These are phyloP conservation scores for Leucoraja erinaceus DNA, from an alignment of 2,113 vertebrate species.

Conservation along the genomic window DNA sequence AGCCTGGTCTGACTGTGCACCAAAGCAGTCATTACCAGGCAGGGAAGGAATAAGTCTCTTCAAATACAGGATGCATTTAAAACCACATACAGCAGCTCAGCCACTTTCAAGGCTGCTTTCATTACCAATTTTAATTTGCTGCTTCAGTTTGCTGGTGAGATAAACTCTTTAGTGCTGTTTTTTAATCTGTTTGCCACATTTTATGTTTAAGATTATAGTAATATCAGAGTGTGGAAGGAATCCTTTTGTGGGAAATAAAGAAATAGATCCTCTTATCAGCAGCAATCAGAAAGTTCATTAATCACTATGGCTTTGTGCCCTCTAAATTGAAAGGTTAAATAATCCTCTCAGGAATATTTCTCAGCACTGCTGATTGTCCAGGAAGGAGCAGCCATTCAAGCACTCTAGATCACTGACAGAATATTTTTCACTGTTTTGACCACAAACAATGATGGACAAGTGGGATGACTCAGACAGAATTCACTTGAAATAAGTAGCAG, in stretches of 20 bases:
- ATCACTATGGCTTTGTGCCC: conserved; percentile 78
- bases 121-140: conserved; percentile 76
- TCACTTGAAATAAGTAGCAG: conserved; percentile 32
- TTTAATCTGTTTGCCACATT: conserved; percentile 79
- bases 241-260: conserved; percentile 73
- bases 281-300: conserved; percentile 82
- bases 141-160: conserved; percentile 72
- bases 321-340: conserved; percentile 85
- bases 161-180: conserved; percentile 73
- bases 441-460: conserved; percentile 71
- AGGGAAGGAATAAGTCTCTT: conserved; percentile 68
- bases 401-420: conserved; percentile 65
- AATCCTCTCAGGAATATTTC: conserved; percentile 77
- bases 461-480: conserved; percentile 62
- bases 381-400: conserved; percentile 68
- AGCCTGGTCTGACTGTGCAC: conserved; percentile 63
- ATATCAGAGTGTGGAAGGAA: conserved; percentile 68
- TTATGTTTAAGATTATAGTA: conserved; percentile 79
- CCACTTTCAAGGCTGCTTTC: conserved; percentile 52
- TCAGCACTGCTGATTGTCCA: conserved; percentile 66
- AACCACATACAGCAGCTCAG: conserved; percentile 65
- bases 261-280: conserved; percentile 75
- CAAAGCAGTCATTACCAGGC: conserved; percentile 70
- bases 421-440: conserved; percentile 68
- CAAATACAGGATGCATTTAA: conserved; percentile 67